These are phyloP conservation scores for Malachius bipustulatus DNA, from an alignment of 2,888 invertebrate genomes.

Conservation along the genomic window DNA sequence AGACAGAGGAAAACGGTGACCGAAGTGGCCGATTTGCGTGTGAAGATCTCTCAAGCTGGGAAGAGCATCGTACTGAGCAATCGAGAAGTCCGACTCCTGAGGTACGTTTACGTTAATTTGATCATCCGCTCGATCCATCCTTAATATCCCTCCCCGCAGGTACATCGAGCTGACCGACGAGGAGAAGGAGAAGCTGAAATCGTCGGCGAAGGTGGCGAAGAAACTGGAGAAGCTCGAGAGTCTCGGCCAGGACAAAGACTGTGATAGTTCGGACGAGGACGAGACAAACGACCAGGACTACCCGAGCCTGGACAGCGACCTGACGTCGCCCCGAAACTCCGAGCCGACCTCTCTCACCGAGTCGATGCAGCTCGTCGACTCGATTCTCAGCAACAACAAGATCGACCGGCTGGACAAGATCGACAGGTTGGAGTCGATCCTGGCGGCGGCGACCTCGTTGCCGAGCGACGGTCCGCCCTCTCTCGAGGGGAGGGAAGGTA, in stretches of 20 bases:
- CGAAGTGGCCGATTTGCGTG: constrained; percentile 76
- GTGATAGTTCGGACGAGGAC: constrained; percentile 63
- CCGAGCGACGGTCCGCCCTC: constrained; percentile 40
- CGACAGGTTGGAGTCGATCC: constrained; percentile 73
- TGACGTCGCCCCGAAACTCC: constrained; percentile 60
- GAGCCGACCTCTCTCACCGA: constrained; percentile 75
- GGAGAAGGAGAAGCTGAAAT: constrained; percentile 83
- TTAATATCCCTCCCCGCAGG: constrained; percentile 23
- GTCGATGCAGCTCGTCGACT: constrained; percentile 82
- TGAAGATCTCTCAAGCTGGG: constrained; percentile 66
- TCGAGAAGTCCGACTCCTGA: constrained; percentile 75
- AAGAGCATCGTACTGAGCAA: constrained; percentile 85
- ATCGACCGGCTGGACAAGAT: constrained; percentile 80
- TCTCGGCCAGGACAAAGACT: constrained; percentile 56
- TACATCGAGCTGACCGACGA: constrained; percentile 86
- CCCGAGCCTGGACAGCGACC: constrained; percentile 69
- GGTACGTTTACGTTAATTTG: constrained; percentile 36
- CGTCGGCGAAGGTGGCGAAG: constrained; percentile 83
- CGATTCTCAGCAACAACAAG: constrained; percentile 66
- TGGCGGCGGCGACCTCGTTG: constrained; percentile 65
- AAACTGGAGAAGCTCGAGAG: constrained; percentile 83
- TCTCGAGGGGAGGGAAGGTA: constrained; percentile 34
- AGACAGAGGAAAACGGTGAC: constrained; percentile 84
- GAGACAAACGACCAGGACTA: constrained; percentile 60
- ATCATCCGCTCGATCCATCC: too few species aligned